Base-by-base conservation (phyloP, 2,888 invertebrate species). In the Podabrus alpinus region DNA sequence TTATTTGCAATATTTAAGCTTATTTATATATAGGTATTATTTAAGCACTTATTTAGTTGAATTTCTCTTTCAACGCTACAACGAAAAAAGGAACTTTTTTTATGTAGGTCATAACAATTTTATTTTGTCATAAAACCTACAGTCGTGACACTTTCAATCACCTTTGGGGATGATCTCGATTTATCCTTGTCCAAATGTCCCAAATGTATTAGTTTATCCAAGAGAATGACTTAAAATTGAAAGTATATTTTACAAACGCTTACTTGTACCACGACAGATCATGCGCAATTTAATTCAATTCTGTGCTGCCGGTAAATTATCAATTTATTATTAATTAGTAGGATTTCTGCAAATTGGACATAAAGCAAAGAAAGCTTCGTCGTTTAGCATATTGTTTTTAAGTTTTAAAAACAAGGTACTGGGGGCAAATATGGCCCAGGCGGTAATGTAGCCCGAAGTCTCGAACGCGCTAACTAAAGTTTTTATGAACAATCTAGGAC, bases 91-190 rank as follows among this genome's bases (percentile, higher is more conserved):
- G 45, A 45, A 66, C 24, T 66, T 64, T 62, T n/a, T 64, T 64
- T 64, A 64, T 64, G 16, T 64, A 16, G 62, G 62, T 64, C 62
- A 64, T 64, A 64, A 64, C 19, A 21, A n/a, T 64, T 64, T 64
- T 64, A 64, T 64, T 19, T 64, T 64, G 62, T n/a, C 17, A 64
- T 64, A 64, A 64, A 64, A 64, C 62, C 17, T 19, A 64, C 21
- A 64, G 62, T 64, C 21, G 62, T 64, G 62, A 64, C 62, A 64
- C 62, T 64, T 64, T n/a, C 62, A 64, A 64, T 64, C 62, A 64
- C 62, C 62, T 21, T 64, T 64, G 62, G 45, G 62, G 62, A 64
- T 16, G 62, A 64, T 64, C 62, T 17, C 17, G 62, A 64, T 64
- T 64, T 64, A 64, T 64, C 62, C 21, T 19, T 64, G 62, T 64